Evolutionary conservation across 2,888 invertebrate genomes (phyloP).

Genomic region (Tricholauxania praeusta): DNA sequence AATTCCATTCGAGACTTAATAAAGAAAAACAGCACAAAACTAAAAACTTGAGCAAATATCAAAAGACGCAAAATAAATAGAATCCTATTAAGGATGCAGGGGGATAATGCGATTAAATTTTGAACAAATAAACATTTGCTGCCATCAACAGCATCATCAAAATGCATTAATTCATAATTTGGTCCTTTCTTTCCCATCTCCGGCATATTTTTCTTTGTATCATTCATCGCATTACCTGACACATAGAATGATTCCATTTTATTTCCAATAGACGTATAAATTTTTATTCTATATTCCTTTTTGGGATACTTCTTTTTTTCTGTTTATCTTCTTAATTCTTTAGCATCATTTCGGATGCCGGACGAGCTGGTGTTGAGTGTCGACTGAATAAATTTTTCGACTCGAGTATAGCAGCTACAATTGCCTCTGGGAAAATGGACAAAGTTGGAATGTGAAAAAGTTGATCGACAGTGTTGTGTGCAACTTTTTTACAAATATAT

Average conservation of each 20-base stretch:
- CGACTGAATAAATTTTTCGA: background rate
- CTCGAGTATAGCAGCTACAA: background rate
- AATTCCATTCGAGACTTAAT: background rate
- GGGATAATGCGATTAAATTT: constrained; percentile 31
- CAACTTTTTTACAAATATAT: too few relatives aligned
- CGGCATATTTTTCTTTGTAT: constrained; percentile 1
- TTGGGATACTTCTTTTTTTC: background rate
- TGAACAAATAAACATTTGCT: constrained; percentile 17
- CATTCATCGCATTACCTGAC: background rate
- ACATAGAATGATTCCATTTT: background rate
- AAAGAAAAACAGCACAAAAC: background rate
- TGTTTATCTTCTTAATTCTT: background rate
- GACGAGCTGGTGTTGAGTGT: background rate
- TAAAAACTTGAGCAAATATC: constrained; percentile 4
- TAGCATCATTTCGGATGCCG: background rate
- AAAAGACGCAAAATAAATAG: constrained; percentile 20
- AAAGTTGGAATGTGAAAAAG: too few relatives aligned
- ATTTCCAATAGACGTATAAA: background rate
- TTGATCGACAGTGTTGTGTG: too few relatives aligned
- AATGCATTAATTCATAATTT: constrained; percentile 27
- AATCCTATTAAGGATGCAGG: constrained; percentile 14
- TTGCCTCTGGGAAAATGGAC: background rate
- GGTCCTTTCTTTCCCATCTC: background rate
- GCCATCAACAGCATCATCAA: constrained; percentile 12
- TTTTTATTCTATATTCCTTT: background rate